Evolutionary conservation across 2,888 invertebrate genomes (phyloP), one percentile per base, ranked within the genome.

Genomic region (Apamea monoglypha): DNA sequence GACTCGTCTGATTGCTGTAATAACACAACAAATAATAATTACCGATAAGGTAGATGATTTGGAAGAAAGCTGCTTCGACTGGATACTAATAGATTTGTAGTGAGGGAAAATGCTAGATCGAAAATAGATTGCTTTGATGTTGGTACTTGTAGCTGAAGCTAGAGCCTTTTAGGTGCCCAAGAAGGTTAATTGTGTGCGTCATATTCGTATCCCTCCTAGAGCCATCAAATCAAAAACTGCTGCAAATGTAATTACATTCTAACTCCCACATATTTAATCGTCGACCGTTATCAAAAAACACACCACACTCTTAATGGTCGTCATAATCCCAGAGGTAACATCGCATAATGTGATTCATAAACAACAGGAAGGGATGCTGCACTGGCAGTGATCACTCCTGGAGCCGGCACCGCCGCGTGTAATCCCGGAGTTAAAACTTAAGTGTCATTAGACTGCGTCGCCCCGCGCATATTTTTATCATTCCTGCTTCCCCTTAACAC

Each of bases 381-480:
- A 5, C 29, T 21, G 25, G 69, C 81, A 8, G 73, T 56, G 86
- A 68, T 68, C 81, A 69, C 61, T 61, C 59, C 61, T 14, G 53
- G 47, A 14, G 63, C 29, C n/a, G 61, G n/a, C 72, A 18, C 69
- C 25, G 25, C 25, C 44, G 76, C 78, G 68, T 81, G 83, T 88
- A 86, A 88, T 86, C 80, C 78, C 71, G 66, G 81, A 81, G 88
- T 86, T 89, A 80, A 87, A 88, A 88, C 87, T 87, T 87, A 88
- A 90, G 84, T 88, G 88, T 87, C 89, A 81, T 88, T 88, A 86
- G 79, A 74, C 1, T 50, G 64, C 47, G 89, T 80, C 86, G 89
- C 94, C 95, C 94, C 72, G 91, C 91, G 95, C 92, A 92, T 94
- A 93, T 95, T 95, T 95, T 94, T 95, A 94, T 91, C 92, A 93